Evolutionary conservation across 2,113 vertebrate genomes (phyloP).

Genomic region (Hepsetus odoe): DNA sequence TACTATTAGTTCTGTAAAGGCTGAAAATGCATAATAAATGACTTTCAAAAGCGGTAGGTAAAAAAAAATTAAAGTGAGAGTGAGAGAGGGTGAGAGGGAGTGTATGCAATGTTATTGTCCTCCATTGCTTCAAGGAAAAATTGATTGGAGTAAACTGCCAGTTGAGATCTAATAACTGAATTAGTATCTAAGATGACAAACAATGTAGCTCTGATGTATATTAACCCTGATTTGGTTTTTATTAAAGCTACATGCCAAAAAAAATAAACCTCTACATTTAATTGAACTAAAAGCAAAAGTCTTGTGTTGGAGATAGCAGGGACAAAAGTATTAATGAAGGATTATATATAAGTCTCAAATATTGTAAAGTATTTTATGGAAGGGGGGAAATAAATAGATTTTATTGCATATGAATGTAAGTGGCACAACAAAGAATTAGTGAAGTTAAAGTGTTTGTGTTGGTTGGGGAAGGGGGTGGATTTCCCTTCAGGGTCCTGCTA

Average conservation of each 20-base stretch:
- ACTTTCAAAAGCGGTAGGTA: too few species aligned
- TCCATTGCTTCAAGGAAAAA: background rate
- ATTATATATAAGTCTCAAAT: constrained; percentile 63
- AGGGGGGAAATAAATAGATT: too few species aligned
- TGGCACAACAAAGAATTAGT: background rate
- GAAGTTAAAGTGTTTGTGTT: background rate
- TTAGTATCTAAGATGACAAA: background rate
- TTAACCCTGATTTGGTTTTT: background rate
- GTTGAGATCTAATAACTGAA: constrained; percentile 19
- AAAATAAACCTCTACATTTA: constrained; percentile 37
- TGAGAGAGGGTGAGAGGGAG: too few species aligned
- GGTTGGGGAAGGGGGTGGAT: constrained; percentile 6
- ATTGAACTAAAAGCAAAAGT: constrained; percentile 47
- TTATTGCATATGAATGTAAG: background rate
- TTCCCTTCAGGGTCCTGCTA: constrained; percentile 49
- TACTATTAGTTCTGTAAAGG: too few species aligned
- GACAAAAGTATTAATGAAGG: constrained; percentile 68
- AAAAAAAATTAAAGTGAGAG: too few species aligned
- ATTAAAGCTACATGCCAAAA: too few species aligned
- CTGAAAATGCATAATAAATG: too few species aligned
- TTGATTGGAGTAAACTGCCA: background rate
- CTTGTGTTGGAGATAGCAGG: constrained; percentile 40
- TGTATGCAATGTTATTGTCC: too few species aligned
- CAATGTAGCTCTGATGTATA: background rate
- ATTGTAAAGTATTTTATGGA: too few species aligned